Conservation (phyloP, 1,140 invertebrate species). For the Centruroides vittatus region DNA sequence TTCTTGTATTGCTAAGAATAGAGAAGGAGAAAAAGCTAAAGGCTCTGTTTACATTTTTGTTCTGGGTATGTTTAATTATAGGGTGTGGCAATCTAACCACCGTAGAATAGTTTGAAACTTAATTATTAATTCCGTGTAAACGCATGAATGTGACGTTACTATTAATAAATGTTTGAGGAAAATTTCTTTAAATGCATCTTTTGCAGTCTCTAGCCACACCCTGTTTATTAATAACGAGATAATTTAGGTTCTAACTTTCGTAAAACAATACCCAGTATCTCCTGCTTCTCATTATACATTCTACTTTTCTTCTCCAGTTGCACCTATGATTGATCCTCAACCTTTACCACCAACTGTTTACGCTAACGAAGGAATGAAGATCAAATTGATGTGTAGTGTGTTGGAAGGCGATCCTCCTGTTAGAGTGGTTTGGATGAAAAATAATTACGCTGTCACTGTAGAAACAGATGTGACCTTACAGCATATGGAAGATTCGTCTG, state of each 20-base stretch:
- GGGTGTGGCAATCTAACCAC: neutral
- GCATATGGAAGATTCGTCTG: slow-evolving; percentile 26
- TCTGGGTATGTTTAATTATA: neutral
- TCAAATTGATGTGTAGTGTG: slow-evolving; percentile 83
- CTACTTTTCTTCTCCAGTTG: slow-evolving; percentile 28
- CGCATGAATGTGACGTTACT: too few relatives aligned
- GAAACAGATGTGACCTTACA: slow-evolving; percentile 13
- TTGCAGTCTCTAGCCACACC: too few relatives aligned
- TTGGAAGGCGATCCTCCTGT: slow-evolving; percentile 87
- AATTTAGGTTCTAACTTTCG: too few relatives aligned
- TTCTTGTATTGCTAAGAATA: slow-evolving; percentile 51
- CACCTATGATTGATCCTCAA: slow-evolving; percentile 35
- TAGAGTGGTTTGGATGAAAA: slow-evolving; percentile 75
- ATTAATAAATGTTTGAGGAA: too few relatives aligned
- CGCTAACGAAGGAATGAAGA: slow-evolving; percentile 62
- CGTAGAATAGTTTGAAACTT: too few relatives aligned
- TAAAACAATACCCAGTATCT: neutral
- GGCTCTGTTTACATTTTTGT: slow-evolving; percentile 9
- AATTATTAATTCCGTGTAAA: too few relatives aligned
- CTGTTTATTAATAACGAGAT: too few relatives aligned
- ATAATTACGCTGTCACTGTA: slow-evolving; percentile 49
- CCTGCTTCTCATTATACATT: neutral
- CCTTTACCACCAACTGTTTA: slow-evolving; percentile 52
- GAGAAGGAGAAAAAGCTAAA: slow-evolving; percentile 4
- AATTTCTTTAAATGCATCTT: too few relatives aligned